Evolutionary conservation across 2,888 invertebrate species (phyloP).

Genomic region (Abrostola triplasia): DNA sequence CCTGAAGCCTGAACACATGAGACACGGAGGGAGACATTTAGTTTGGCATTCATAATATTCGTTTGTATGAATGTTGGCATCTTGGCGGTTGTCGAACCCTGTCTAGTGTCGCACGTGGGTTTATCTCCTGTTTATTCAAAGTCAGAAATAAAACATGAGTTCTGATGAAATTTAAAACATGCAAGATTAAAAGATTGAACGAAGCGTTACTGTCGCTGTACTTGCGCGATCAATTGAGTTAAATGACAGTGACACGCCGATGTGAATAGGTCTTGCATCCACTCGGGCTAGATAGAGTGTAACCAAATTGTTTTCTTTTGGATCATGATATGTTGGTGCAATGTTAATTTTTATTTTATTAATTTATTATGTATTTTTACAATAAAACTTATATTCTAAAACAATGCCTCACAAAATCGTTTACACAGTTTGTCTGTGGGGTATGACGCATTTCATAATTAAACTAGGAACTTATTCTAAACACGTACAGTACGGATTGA

Average conservation of each 20-base stretch:
- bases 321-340: too few relatives aligned
- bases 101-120: not conserved
- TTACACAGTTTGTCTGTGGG: too few relatives aligned
- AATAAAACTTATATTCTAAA: too few relatives aligned
- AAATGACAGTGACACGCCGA: not conserved
- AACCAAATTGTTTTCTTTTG: too few relatives aligned
- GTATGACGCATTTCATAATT: too few relatives aligned
- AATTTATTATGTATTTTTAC: not conserved
- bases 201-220: not conserved
- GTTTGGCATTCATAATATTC: not conserved
- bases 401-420: too few relatives aligned
- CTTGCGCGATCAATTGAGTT: not conserved
- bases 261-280: not conserved
- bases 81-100: not conserved
- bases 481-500: too few relatives aligned
- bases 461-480: too few relatives aligned
- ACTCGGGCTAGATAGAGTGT: not conserved
- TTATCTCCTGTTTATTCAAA: not conserved
- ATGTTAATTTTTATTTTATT: not conserved
- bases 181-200: not conserved
- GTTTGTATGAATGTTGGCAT: not conserved
- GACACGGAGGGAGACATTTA: not conserved
- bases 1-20: too few relatives aligned
- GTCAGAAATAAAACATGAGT: not conserved
- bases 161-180: not conserved